Conservation (phyloP, 2,888 invertebrate genomes). For the Cepaea hortensis region DNA sequence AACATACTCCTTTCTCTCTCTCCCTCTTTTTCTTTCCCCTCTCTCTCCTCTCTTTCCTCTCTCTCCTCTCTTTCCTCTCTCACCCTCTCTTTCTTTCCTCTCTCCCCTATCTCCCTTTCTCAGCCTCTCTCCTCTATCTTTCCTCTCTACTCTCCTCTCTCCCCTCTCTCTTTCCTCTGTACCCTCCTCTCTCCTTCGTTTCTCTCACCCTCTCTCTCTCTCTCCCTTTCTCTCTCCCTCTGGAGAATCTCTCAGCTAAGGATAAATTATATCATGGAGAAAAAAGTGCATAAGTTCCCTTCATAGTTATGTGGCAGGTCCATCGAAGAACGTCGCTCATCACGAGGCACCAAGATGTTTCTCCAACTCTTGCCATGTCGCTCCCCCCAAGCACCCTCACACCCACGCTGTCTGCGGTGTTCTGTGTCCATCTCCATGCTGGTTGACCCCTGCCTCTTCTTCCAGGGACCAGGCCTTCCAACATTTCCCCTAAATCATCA, state of each 20-base stretch:
- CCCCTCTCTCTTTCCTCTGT: not conserved
- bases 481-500: too few species aligned
- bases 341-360: too few species aligned
- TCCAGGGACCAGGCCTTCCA: too few species aligned
- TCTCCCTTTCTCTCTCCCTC: constrained; percentile 27
- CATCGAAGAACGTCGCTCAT: too few species aligned
- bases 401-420: too few species aligned
- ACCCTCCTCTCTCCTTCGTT: not conserved
- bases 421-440: too few species aligned
- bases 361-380: too few species aligned
- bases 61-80: not conserved
- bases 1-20: not conserved
- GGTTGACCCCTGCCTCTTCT: too few species aligned
- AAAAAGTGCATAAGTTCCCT: too few species aligned
- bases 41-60: not conserved
- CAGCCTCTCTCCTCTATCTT: not conserved
- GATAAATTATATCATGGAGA: too few species aligned
- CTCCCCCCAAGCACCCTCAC: too few species aligned
- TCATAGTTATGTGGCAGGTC: too few species aligned
- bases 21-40: not conserved
- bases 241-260: not conserved
- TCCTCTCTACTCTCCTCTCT: not conserved
- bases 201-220: constrained; percentile 18
- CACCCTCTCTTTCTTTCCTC: not conserved
- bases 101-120: not conserved